Conservation (phyloP, 2,888 invertebrate genomes). For the Hirtodrosophila histrioides region DNA sequence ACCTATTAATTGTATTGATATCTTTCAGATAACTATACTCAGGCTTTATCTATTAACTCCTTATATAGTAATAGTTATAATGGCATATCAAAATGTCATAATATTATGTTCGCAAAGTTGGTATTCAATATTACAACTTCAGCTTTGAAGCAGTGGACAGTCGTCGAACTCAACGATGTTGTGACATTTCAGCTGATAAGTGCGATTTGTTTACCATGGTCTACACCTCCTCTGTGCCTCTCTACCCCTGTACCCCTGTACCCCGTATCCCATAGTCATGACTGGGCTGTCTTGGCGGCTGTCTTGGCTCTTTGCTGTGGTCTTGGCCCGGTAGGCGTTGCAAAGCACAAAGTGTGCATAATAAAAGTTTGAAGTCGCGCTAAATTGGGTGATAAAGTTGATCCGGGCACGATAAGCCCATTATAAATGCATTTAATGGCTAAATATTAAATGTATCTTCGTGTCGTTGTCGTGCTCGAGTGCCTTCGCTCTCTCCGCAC, state of each 20-base stretch:
- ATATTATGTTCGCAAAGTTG: slow-evolving; percentile 11
- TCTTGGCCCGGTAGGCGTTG: slow-evolving; percentile 19
- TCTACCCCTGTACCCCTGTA: not conserved
- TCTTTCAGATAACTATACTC: too few species aligned
- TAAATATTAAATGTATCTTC: slow-evolving; percentile 76
- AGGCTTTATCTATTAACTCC: too few species aligned
- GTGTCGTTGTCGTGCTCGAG: slow-evolving; percentile 59
- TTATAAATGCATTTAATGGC: slow-evolving; percentile 82
- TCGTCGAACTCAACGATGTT: slow-evolving; percentile 26
- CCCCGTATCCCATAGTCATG: slow-evolving; percentile 2
- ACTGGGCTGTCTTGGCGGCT: slow-evolving; percentile 11
- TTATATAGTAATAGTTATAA: too few species aligned
- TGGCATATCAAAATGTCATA: not conserved
- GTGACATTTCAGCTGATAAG: slow-evolving; percentile 41
- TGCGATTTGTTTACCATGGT: slow-evolving; percentile 18
- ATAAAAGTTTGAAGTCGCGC: slow-evolving; percentile 67
- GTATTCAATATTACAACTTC: slow-evolving; percentile 10
- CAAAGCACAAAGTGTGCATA: slow-evolving; percentile 47
- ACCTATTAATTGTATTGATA: too few species aligned
- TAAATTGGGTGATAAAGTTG: slow-evolving; percentile 81
- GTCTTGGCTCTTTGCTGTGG: not conserved
- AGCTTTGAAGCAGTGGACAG: slow-evolving; percentile 11
- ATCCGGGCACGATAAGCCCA: slow-evolving; percentile 81
- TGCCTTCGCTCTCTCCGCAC: slow-evolving; percentile 32
- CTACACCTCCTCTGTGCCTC: not conserved